Percentiles rank a stretch among this genome's conserved stretches.
phyloP scores from a whole-genome alignment of 1,140 invertebrate genomes.

The Conus ventricosus region DNA sequence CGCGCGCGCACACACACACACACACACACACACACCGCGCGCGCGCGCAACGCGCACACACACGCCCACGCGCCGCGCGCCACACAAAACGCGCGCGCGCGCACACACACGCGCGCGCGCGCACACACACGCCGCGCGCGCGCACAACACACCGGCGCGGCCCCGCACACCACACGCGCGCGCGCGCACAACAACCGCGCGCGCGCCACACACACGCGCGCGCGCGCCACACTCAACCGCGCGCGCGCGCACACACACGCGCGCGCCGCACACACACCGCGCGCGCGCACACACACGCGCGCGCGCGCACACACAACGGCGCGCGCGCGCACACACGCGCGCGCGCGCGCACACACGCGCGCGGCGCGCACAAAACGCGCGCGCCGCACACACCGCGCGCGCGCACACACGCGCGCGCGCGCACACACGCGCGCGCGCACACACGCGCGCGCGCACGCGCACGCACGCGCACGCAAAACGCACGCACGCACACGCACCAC shows the following conservation, averaged over 20 bases:
- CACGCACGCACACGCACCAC: background rate
- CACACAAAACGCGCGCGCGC: no score
- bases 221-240: no score
- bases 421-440: background rate
- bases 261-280: background rate
- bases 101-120: background rate
- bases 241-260: background rate
- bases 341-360: background rate
- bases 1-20: background rate
- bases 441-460: no score
- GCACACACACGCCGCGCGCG: background rate
- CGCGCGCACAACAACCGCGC: background rate
- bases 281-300: background rate
- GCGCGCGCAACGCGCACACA: no score
- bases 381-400: no score
- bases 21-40: constrained; percentile 14
- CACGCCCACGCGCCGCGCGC: no score
- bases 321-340: background rate
- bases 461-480: background rate
- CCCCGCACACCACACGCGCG: background rate
- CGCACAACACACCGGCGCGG: background rate
- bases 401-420: background rate
- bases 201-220: background rate
- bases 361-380: no score
- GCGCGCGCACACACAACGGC: background rate